Evolutionary conservation across 2,888 invertebrate genomes (phyloP).

Genomic region (Meiosimyza decipiens): DNA sequence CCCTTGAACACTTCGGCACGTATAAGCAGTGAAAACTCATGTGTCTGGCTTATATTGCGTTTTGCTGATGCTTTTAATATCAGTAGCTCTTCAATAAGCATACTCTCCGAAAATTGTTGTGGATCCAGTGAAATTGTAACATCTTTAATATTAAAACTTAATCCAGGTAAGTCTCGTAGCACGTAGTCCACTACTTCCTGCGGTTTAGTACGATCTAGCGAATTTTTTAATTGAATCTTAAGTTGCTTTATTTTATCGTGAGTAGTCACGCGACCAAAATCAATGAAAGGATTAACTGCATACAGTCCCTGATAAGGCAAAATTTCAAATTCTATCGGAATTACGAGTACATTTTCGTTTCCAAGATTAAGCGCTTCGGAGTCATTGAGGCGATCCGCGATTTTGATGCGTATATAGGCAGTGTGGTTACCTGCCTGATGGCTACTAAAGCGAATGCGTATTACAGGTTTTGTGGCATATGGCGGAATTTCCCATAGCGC

Average conservation of each 20-base stretch:
- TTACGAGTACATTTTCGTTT: conserved; percentile 70
- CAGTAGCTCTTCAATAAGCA: conserved; percentile 55
- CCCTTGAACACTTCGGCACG: conserved; percentile 64
- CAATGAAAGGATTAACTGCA: conserved; percentile 79
- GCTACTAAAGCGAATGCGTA: conserved; percentile 84
- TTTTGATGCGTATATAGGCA: conserved; percentile 77
- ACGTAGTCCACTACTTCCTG: conserved; percentile 46
- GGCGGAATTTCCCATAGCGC: conserved; percentile 93
- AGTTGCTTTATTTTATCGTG: conserved; percentile 71
- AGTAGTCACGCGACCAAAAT: conserved; percentile 85
- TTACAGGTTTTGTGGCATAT: conserved; percentile 86
- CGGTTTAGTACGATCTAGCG: conserved; percentile 45
- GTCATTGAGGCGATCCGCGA: conserved; percentile 52
- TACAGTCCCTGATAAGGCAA: conserved; percentile 77
- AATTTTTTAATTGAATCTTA: conserved; percentile 65
- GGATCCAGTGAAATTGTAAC: conserved; percentile 59
- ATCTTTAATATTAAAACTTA: conserved; percentile 52
- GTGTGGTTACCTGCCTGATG: conserved; percentile 84
- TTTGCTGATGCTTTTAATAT: conserved; percentile 47
- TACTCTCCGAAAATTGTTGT: conserved; percentile 51
- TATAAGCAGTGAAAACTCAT: conserved; percentile 55
- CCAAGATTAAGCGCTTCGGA: conserved; percentile 9
- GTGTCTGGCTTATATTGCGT: conserved; percentile 37
- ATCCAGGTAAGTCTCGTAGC: conserved; percentile 50
- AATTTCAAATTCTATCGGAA: conserved; percentile 88